Evolutionary conservation across 2,888 invertebrate species (phyloP).

Genomic region (Trichacis sp.): DNA sequence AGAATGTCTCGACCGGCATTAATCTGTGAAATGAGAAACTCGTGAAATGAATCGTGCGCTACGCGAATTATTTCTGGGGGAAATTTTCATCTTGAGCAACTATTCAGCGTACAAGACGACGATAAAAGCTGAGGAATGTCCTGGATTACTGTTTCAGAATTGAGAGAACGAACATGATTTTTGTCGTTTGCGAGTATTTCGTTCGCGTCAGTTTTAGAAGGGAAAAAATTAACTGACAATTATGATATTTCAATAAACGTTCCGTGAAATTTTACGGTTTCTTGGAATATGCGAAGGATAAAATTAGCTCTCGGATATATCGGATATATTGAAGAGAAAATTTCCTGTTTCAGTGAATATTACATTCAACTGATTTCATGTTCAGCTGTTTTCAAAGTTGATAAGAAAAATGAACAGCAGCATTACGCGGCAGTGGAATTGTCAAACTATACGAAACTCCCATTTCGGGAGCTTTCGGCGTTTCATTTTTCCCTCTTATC

Average conservation of each 20-base stretch:
- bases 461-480: not conserved
- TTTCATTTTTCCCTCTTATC: slow-evolving; percentile 10
- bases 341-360: slow-evolving; percentile 7
- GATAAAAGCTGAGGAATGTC: no score
- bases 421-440: slow-evolving; percentile 1
- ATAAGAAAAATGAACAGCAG: slow-evolving; percentile 1
- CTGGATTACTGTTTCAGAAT: no score
- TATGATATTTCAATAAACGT: no score
- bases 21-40: slow-evolving; percentile 4
- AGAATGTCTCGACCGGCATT: slow-evolving; percentile 8
- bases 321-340: not conserved
- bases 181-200: no score
- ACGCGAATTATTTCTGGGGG: no score
- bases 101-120: no score
- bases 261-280: no score
- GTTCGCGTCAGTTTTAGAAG: no score
- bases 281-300: not conserved
- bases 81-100: no score
- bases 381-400: not conserved
- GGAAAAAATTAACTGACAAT: no score
- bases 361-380: slow-evolving; percentile 4
- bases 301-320: slow-evolving; percentile 7
- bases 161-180: no score
- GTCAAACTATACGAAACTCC: not conserved
- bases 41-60: not conserved